Conservation (phyloP, 2,888 invertebrate genomes). For the Neoascia interrupta region DNA sequence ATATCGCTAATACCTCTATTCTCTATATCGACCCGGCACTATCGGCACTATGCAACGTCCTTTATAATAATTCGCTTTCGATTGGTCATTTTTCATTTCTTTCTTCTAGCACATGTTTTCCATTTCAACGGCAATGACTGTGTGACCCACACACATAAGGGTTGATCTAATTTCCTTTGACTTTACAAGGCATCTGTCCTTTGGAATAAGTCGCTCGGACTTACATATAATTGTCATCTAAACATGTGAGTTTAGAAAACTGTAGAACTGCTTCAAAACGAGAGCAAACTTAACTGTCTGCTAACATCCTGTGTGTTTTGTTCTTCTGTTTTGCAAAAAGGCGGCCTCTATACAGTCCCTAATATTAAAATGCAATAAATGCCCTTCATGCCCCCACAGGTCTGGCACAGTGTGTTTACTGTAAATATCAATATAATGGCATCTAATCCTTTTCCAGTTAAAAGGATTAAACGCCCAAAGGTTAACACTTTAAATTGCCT, state of each 20-base stretch:
- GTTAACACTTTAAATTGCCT: constrained; percentile 28
- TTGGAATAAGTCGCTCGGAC: no score
- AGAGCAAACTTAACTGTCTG: no score
- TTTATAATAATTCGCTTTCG: constrained; percentile 72
- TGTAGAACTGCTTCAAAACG: no score
- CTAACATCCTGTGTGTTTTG: no score
- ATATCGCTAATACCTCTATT: no score
- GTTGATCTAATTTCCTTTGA: constrained; percentile 30
- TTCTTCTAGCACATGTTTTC: constrained; percentile 17
- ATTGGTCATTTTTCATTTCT: constrained; percentile 79
- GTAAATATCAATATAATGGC: constrained; percentile 77
- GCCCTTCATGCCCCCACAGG: constrained; percentile 32
- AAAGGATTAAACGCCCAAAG: constrained; percentile 71
- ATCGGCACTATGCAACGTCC: constrained; percentile 49
- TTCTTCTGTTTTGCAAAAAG: constrained; percentile 54
- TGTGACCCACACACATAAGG: constrained; percentile 1
- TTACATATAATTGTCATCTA: neutral
- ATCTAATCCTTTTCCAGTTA: constrained; percentile 75
- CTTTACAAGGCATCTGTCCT: no score
- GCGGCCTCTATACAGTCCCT: constrained; percentile 36
- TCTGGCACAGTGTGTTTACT: constrained; percentile 74
- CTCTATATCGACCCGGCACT: constrained; percentile 13
- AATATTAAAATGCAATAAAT: constrained; percentile 47
- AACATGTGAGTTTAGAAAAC: no score
- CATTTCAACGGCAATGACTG: neutral